Evolutionary conservation across 2,797 vertebrate species (phyloP).

Genomic region (Anableps anableps): DNA sequence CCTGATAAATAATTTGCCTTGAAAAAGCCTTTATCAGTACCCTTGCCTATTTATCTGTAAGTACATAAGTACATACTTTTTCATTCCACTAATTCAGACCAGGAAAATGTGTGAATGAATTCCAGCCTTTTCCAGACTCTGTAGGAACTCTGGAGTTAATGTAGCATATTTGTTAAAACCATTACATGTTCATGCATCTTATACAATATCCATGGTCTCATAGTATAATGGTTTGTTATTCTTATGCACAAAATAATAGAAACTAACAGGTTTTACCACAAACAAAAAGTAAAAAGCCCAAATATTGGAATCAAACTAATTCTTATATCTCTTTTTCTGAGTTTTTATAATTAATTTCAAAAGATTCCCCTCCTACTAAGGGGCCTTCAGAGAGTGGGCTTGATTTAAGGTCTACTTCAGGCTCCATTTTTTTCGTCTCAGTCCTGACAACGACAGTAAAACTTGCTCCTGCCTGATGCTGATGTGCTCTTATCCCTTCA

Average conservation of each 20-base stretch:
- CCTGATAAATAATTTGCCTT: background rate
- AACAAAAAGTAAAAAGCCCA: constrained; percentile 43
- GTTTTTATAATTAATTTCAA: constrained; percentile 76
- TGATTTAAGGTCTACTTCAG: constrained; percentile 59
- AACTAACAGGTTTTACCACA: constrained; percentile 29
- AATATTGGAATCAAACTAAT: constrained; percentile 57
- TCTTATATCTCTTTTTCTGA: constrained; percentile 62
- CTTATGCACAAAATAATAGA: constrained; percentile 18
- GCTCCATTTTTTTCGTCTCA: constrained; percentile 52
- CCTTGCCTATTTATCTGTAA: background rate
- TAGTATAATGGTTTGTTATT: background rate
- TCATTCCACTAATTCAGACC: too few relatives aligned
- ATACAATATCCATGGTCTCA: background rate
- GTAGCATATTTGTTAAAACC: background rate
- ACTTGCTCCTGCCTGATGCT: constrained; percentile 66
- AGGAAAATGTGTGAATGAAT: too few relatives aligned
- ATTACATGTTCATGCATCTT: background rate
- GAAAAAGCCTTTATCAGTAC: background rate
- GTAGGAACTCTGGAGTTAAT: background rate
- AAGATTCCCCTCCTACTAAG: constrained; percentile 78
- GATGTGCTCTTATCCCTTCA: constrained; percentile 61
- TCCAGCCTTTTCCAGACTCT: too few relatives aligned
- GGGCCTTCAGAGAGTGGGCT: too few relatives aligned
- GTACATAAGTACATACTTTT: background rate
- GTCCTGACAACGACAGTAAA: constrained; percentile 71